phyloP scores from a whole-genome alignment of 2,113 vertebrate genomes.

The Notiomystis cincta region DNA sequence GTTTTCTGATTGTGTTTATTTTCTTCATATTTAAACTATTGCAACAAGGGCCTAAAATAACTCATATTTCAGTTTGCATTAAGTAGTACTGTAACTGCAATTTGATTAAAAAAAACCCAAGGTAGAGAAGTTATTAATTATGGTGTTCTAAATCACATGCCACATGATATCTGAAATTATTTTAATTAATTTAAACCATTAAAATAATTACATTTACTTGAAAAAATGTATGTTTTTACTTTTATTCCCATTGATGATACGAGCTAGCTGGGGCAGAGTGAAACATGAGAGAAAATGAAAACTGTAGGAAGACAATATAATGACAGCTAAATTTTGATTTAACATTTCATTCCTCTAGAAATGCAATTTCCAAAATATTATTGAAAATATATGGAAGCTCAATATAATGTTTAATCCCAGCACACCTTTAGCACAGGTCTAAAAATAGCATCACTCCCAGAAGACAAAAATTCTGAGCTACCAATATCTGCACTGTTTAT shows the following conservation, averaged over 20 bases:
- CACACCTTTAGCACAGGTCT: background rate
- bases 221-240: fast-evolving
- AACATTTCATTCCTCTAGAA: background rate
- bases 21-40: background rate
- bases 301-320: background rate
- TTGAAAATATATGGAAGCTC: background rate
- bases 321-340: background rate
- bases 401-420: background rate
- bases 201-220: background rate
- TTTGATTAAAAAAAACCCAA: background rate
- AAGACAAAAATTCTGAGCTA: background rate
- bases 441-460: background rate
- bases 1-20: background rate
- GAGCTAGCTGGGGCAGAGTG: background rate
- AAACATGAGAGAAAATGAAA: background rate
- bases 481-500: background rate
- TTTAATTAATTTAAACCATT: background rate
- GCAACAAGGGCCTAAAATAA: background rate
- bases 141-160: background rate
- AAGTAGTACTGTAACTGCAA: background rate
- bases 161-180: background rate
- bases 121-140: background rate
- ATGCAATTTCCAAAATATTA: background rate
- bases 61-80: background rate
- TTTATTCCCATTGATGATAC: background rate